Evolutionary conservation across 2,797 vertebrate genomes (phyloP).

Genomic region (Peromyscus nudipes): DNA sequence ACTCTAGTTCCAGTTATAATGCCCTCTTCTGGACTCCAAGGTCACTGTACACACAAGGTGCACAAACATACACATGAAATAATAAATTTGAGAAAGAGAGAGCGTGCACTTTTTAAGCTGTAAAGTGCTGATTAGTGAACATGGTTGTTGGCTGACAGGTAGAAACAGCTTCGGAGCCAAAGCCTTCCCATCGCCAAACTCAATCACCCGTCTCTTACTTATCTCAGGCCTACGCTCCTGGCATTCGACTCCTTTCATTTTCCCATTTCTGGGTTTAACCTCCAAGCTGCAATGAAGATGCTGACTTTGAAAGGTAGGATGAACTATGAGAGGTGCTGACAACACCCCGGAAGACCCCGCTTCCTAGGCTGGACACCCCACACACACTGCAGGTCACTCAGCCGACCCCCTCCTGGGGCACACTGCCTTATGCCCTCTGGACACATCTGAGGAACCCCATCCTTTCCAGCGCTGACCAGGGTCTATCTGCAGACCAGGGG

Average conservation of each 20-base stretch:
- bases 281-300: neutral
- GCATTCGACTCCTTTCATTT: neutral
- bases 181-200: neutral
- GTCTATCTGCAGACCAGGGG: neutral
- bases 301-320: neutral
- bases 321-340: fast-evolving
- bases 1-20: no score
- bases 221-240: neutral
- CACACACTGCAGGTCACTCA: neutral
- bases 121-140: neutral
- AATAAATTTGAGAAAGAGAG: no score
- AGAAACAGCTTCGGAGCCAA: neutral
- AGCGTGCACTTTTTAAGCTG: neutral
- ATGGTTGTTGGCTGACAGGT: neutral
- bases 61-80: no score
- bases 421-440: neutral
- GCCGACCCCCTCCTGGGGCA: neutral
- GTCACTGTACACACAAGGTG: no score
- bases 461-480: neutral
- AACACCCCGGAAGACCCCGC: neutral
- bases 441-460: neutral
- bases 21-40: no score
- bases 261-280: neutral
- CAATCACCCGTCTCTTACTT: neutral
- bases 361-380: neutral